Conservation (phyloP, 1,140 invertebrate species). For the Drosophila erecta region DNA sequence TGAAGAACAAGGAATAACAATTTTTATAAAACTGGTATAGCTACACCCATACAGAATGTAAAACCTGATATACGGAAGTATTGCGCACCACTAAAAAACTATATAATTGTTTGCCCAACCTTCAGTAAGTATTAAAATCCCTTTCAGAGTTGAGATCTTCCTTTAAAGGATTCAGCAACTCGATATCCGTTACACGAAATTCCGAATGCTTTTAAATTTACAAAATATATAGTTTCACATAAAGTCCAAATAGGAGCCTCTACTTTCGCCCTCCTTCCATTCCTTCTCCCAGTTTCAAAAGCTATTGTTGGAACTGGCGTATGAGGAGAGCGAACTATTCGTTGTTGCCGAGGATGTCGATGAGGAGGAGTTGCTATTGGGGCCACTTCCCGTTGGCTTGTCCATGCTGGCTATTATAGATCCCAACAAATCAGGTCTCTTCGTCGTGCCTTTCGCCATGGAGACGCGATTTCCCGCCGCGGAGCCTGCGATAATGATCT, state of each 20-base stretch:
- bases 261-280: slow-evolving; percentile 37
- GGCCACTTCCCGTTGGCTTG: slow-evolving; percentile 40
- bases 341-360: slow-evolving; percentile 42
- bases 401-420: slow-evolving; percentile 84
- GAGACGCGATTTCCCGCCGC: slow-evolving; percentile 22
- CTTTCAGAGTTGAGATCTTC: neutral
- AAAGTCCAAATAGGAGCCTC: slow-evolving; percentile 50
- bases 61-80: neutral
- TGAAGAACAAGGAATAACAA: neutral
- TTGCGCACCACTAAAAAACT: neutral
- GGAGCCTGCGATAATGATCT: slow-evolving; percentile 63
- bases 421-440: slow-evolving; percentile 71
- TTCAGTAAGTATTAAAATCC: neutral
- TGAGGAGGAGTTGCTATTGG: slow-evolving; percentile 23
- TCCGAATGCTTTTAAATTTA: slow-evolving; percentile 13
- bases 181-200: slow-evolving; percentile 29
- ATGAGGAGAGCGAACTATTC: slow-evolving; percentile 60
- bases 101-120: neutral
- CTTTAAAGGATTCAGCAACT: slow-evolving; percentile 4
- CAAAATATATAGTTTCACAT: slow-evolving; percentile 34
- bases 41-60: neutral
- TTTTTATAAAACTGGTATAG: neutral
- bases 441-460: slow-evolving; percentile 17
- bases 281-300: slow-evolving; percentile 41
- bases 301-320: slow-evolving; percentile 59